Evolutionary conservation across 2,113 vertebrate species (phyloP), one percentile per base, ranked within the genome.

Genomic region (Desmodus rotundus): DNA sequence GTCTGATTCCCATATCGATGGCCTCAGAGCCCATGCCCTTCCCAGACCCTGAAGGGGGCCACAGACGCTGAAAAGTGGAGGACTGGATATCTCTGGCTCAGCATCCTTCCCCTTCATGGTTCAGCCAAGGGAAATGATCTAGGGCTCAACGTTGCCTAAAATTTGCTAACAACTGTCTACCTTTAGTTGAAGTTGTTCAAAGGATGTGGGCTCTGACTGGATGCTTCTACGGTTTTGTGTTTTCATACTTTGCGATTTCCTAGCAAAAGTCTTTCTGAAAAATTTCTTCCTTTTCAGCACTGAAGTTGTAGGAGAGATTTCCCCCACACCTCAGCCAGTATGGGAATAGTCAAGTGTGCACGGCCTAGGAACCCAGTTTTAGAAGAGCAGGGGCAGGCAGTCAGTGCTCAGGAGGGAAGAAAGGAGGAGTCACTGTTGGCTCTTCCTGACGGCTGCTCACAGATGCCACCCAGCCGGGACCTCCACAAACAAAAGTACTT

Each of bases 181-280:
- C 7, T 89, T 73, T 93, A 63, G 74, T 83, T 73, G 38, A 89
- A 58, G 50, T 63, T 65, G 82, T 73, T 78, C 43, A 43, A 67
- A 61, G 36, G 78, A 82, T 19, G 24, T 56, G 43, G 68, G 31
- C 33, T 87, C 63, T 81, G 50, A 58, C 4, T 78, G n/a, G n/a
- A 52, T 85, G 78, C 20, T 11, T 77, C 82, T 22, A 12, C 31
- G 65, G 10, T 63, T 80, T 87, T 90, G 16, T 77, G 31, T 24
- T 95, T 91, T 89, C 12, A 16, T 70, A 33, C 8, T 89, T 89
- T 33, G n/a, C 76, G 13, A 78, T 83, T 92, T 93, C 56, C 58
- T 54, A 80, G 61, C 63, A 76, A 77, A 80, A 28, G 16, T 78
- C 80, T 84, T 78, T 56, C 45, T 89, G 63, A 91, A 93, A 74